phyloP scores from a whole-genome alignment of 1,140 invertebrate species.

The Drosophila mauritiana region DNA sequence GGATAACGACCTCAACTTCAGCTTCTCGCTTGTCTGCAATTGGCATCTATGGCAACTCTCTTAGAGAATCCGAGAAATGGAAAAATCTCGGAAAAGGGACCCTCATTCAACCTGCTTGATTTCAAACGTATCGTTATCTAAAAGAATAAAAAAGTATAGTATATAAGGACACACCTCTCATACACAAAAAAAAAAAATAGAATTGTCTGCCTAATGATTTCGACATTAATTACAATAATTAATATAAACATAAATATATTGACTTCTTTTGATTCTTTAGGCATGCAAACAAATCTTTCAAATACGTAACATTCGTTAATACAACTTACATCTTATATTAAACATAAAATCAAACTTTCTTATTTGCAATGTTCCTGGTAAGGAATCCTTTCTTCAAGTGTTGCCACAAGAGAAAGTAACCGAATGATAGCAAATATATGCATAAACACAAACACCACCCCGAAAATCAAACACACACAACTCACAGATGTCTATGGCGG shows the following conservation, averaged over 20 bases:
- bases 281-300: no score
- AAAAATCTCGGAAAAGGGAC: slow-evolving; percentile 12
- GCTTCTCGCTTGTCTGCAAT: slow-evolving; percentile 45
- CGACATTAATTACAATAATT: no score
- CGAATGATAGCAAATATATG: slow-evolving; percentile 70
- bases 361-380: no score
- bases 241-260: no score
- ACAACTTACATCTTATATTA: no score
- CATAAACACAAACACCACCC: slow-evolving; percentile 28
- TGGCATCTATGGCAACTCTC: slow-evolving; percentile 43
- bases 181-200: slow-evolving; percentile 2
- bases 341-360: no score
- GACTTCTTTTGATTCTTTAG: no score
- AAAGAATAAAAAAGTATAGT: slow-evolving; percentile 20
- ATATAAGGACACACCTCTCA: slow-evolving; percentile 1
- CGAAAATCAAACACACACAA: slow-evolving; percentile 17
- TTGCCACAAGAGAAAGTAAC: slow-evolving; percentile 29
- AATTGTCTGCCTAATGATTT: no score
- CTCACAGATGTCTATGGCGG: slow-evolving; percentile 66
- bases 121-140: slow-evolving; percentile 72
- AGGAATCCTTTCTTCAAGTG: slow-evolving; percentile 2
- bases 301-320: no score
- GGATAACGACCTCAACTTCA: neutral
- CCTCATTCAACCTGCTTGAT: slow-evolving; percentile 33
- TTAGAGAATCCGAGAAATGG: slow-evolving; percentile 4